These are phyloP conservation scores for Hylia prasina DNA, from an alignment of 2,113 vertebrate species.

Conservation along the genomic window DNA sequence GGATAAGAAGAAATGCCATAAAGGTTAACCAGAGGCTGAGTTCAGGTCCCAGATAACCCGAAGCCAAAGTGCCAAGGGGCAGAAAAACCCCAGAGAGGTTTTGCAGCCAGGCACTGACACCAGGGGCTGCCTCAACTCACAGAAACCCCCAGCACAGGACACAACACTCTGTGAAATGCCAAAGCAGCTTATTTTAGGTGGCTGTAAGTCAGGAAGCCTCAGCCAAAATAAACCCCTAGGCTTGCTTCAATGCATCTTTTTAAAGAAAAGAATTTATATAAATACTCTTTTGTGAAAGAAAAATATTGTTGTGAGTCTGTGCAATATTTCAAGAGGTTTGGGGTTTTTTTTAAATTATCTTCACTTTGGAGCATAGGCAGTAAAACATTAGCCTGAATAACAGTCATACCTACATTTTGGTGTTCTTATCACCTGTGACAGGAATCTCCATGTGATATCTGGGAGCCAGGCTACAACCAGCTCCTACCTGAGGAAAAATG, in stretches of 20 bases:
- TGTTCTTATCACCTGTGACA: not conserved
- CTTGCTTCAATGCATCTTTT: not conserved
- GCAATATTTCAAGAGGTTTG: not conserved
- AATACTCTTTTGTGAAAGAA: not conserved
- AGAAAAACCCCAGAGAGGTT: not conserved
- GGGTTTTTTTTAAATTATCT: not conserved
- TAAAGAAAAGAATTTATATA: not conserved
- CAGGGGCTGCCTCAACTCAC: not conserved
- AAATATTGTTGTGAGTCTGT: not conserved
- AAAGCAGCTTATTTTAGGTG: not conserved
- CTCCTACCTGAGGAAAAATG: not conserved
- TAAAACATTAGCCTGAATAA: not conserved
- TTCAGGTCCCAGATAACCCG: not conserved
- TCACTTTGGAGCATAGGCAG: not conserved
- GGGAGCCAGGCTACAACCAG: not conserved
- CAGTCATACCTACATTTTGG: not conserved
- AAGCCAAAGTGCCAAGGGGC: not conserved
- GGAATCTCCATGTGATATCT: not conserved
- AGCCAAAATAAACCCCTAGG: not conserved
- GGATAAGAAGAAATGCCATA: not conserved
- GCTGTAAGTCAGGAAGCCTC: not conserved
- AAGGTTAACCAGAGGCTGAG: not conserved
- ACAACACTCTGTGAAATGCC: not conserved
- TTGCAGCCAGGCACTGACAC: not conserved
- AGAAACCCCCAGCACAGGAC: not conserved